phyloP scores from a whole-genome alignment of 2,797 vertebrate species.

The Xyrichtys novacula region DNA sequence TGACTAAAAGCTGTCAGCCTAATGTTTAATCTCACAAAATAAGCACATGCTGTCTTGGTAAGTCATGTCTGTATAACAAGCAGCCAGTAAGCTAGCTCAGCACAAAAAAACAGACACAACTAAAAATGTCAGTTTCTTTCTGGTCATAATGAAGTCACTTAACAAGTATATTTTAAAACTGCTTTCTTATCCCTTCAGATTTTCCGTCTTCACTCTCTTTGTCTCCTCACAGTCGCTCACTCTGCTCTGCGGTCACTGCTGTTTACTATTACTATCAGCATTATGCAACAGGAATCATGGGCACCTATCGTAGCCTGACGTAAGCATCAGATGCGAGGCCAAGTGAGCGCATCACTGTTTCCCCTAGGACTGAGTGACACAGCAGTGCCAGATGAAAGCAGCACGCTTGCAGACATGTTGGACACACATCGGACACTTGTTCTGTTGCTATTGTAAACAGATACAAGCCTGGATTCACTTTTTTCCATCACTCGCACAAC shows the following conservation, averaged over 20 bases:
- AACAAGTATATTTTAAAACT: slow-evolving; percentile 20
- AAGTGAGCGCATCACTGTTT: slow-evolving; percentile 65
- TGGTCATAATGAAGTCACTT: slow-evolving; percentile 1
- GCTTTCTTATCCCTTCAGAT: neutral
- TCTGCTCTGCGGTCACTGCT: slow-evolving; percentile 46
- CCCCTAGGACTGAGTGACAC: slow-evolving; percentile 50
- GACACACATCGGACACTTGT: slow-evolving; percentile 36
- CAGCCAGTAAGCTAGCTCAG: slow-evolving; percentile 1
- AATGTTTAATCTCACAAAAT: neutral
- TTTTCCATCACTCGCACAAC: slow-evolving; percentile 29
- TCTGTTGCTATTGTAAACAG: slow-evolving; percentile 60
- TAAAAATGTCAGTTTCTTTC: neutral
- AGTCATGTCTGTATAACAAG: neutral
- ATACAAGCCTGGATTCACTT: slow-evolving; percentile 19
- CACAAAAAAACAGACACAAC: slow-evolving; percentile 1
- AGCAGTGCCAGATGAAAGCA: slow-evolving; percentile 57
- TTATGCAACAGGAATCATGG: slow-evolving; percentile 54
- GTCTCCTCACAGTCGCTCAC: slow-evolving; percentile 32
- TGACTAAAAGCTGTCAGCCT: neutral
- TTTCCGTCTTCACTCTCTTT: slow-evolving; percentile 10
- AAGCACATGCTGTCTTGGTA: neutral
- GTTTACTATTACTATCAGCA: slow-evolving; percentile 52
- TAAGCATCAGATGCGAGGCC: slow-evolving; percentile 35
- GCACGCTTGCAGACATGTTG: slow-evolving; percentile 29
- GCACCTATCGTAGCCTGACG: slow-evolving; percentile 43